Evolutionary conservation across 2,888 invertebrate genomes (phyloP), one percentile per base, ranked within the genome.

Genomic region (Chloromyia formosa): DNA sequence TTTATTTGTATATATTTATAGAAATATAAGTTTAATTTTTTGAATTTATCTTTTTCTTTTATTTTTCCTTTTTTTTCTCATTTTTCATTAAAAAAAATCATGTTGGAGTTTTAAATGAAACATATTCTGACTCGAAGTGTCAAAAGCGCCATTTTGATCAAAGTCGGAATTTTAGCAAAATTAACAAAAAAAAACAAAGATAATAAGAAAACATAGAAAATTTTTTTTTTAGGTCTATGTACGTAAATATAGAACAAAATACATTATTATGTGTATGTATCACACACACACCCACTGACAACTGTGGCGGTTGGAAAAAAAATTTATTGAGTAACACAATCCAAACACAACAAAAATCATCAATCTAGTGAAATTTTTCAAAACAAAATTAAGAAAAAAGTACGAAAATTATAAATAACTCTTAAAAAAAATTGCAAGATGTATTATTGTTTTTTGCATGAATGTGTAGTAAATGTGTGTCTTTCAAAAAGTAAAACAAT

Each of bases 381-480:
- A 18, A 49, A 66, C 5, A 40, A 62, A 45, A 66, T 49, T 42
- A 35, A 62, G 23, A 20, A 61, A 23, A 62, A 40, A 62, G 20
- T 16, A 4, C n/a, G 42, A 42, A 62, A 62, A 35, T 35, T 2
- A 35, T 4, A 35, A 35, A 35, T 4, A 35, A 35, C 2, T 4
- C 2, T 35, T 35, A 35, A 5, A 40, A 49, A 40, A 66, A 66
- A 66, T 20, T 66, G 66, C 66, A 66, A 66, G 22, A 66, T 66
- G 66, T 66, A 62, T 42, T n/a, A 3, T 66, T 42, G 66, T 66
- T 66, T 62, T n/a, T 66, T 66, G 66, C 66, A 66, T 66, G 66
- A 66, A 66, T 66, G 66, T 66, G 35, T 66, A 66, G 66, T 66
- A 16, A 66, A 66, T 66, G 66, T 66, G 45, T 66, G 66, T 66